Percentiles rank a stretch among this genome's conserved stretches.
These are phyloP conservation scores for Fabriciana adippe DNA, from an alignment of 2,888 invertebrate species.

Conservation along the genomic window DNA sequence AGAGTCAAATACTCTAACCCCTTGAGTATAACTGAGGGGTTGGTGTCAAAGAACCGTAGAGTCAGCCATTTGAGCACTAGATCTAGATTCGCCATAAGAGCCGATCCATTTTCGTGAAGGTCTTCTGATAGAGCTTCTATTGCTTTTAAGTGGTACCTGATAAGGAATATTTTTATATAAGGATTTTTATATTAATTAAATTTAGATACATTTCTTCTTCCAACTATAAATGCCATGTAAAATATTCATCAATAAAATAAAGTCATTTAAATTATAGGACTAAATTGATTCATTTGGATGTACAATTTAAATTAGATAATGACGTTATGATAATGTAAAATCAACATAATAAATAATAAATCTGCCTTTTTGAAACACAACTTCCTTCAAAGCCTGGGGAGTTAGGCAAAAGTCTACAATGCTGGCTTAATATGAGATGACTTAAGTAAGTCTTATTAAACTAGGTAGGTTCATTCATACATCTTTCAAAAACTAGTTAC, in stretches of 20 bases:
- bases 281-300: neutral
- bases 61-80: conserved; percentile 98
- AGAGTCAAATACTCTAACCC: conserved; percentile 95
- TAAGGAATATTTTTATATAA: conserved; percentile 10
- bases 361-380: too few relatives aligned
- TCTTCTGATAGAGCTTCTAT: conserved; percentile 95
- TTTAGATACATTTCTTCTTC: too few relatives aligned
- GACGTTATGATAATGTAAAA: neutral
- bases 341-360: too few relatives aligned
- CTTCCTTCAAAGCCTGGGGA: too few relatives aligned
- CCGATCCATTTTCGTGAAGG: conserved; percentile 88
- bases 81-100: conserved; percentile 95
- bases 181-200: neutral
- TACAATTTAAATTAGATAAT: neutral
- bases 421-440: too few relatives aligned
- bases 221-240: too few relatives aligned
- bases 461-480: too few relatives aligned
- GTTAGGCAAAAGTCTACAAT: too few relatives aligned
- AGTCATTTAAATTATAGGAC: too few relatives aligned
- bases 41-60: conserved; percentile 98
- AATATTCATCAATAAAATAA: too few relatives aligned
- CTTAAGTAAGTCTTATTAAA: too few relatives aligned
- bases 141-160: conserved; percentile 96
- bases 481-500: too few relatives aligned
- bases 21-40: conserved; percentile 97